Conservation (phyloP, 2,888 invertebrate species). For the Parnassius smintheus region DNA sequence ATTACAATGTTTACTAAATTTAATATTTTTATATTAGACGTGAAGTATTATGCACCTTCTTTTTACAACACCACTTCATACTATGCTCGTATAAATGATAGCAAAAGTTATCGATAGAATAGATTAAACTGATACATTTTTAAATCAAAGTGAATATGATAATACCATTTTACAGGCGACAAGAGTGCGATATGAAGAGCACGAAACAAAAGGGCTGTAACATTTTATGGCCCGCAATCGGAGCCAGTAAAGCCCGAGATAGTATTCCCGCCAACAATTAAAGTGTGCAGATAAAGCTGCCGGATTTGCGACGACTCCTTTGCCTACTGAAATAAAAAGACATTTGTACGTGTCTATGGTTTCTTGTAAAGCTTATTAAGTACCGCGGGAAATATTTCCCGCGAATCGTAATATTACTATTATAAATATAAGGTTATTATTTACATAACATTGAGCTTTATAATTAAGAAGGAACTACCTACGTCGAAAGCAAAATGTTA, state of each 20-base stretch:
- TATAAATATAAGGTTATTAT: no score
- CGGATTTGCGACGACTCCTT: constrained; percentile 27
- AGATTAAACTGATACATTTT: constrained; percentile 1
- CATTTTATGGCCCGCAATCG: constrained; percentile 66
- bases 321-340: constrained; percentile 21
- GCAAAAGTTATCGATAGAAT: no score
- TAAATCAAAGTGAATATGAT: constrained; percentile 28
- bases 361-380: constrained; percentile 2
- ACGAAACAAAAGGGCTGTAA: constrained; percentile 62
- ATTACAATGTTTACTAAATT: no score
- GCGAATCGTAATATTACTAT: no score
- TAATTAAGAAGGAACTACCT: no score
- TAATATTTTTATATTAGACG: no score
- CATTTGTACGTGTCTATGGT: constrained; percentile 11
- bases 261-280: constrained; percentile 69
- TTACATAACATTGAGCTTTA: no score
- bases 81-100: no score
- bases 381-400: no score
- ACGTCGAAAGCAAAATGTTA: no score
- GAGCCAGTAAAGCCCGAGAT: constrained; percentile 59
- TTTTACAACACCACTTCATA: no score
- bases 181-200: constrained; percentile 47
- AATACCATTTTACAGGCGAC: constrained; percentile 41
- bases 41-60: no score
- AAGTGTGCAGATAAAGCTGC: constrained; percentile 61